Evolutionary conservation across 2,888 invertebrate genomes (phyloP).

Genomic region (Lomographa bimaculata): DNA sequence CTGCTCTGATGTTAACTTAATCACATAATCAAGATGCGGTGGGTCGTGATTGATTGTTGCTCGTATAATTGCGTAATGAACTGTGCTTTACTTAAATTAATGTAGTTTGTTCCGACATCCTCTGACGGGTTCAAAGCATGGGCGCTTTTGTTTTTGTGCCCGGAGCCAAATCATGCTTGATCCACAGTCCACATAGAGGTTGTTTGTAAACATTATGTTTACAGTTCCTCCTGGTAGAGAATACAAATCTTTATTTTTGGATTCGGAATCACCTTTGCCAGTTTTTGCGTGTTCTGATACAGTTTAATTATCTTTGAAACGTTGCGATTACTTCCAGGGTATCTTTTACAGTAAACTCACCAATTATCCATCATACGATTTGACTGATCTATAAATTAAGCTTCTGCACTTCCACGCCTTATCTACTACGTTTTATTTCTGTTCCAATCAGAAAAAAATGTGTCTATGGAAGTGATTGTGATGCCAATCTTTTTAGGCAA

Average conservation of each 20-base stretch:
- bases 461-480: too few relatives aligned
- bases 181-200: conserved; percentile 20
- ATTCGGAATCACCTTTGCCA: not conserved
- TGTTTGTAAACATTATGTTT: conserved; percentile 32
- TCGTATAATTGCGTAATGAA: conserved; percentile 52
- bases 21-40: conserved; percentile 66
- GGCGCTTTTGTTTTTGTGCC: conserved; percentile 35
- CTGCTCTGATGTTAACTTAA: conserved; percentile 48
- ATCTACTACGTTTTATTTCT: too few relatives aligned
- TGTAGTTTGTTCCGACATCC: conserved; percentile 31
- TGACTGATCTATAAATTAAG: too few relatives aligned
- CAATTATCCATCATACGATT: too few relatives aligned
- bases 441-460: too few relatives aligned
- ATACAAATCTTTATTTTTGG: conserved; percentile 14
- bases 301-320: not conserved
- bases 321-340: too few relatives aligned
- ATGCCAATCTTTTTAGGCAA: too few relatives aligned
- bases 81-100: conserved; percentile 44
- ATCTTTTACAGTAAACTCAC: too few relatives aligned
- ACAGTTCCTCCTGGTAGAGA: conserved; percentile 12
- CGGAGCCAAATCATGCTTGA: conserved; percentile 32
- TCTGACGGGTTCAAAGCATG: conserved; percentile 34
- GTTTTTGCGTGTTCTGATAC: conserved; percentile 4
- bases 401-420: too few relatives aligned
- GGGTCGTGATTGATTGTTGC: conserved; percentile 58